phyloP scores from a whole-genome alignment of 1,140 invertebrate species.

The Maniola jurtina region DNA sequence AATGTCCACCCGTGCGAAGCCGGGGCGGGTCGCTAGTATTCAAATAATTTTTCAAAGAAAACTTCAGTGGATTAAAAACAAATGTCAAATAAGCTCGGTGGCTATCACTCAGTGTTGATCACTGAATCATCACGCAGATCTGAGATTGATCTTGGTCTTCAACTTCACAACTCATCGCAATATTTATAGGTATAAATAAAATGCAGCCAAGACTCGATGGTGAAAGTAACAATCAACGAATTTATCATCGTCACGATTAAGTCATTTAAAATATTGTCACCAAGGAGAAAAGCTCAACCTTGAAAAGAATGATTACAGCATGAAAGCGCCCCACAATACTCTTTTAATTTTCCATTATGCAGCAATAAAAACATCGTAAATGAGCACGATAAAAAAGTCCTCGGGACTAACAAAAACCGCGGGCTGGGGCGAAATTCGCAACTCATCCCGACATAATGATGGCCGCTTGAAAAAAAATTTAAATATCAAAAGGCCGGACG shows the following conservation, averaged over 20 bases:
- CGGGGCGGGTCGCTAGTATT: too few relatives aligned
- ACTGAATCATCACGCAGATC: too few relatives aligned
- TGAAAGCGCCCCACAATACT: conserved; percentile 72
- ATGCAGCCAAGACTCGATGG: neutral
- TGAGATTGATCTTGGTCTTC: too few relatives aligned
- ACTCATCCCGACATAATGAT: conserved; percentile 74
- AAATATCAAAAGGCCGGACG: conserved; percentile 78
- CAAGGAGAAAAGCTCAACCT: conserved; percentile 53
- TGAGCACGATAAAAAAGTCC: conserved; percentile 74
- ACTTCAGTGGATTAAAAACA: too few relatives aligned
- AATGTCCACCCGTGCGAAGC: too few relatives aligned
- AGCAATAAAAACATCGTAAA: conserved; percentile 77
- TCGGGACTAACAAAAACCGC: conserved; percentile 71
- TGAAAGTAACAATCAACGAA: conserved; percentile 24
- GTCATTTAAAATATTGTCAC: conserved; percentile 45
- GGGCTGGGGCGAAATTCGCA: conserved; percentile 72
- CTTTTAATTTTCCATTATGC: conserved; percentile 78
- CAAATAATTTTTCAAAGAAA: too few relatives aligned
- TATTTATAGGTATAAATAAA: neutral
- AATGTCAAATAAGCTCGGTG: too few relatives aligned
- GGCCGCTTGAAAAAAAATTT: conserved; percentile 77
- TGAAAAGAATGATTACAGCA: conserved; percentile 66
- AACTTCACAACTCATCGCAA: too few relatives aligned
- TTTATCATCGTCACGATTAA: conserved; percentile 49
- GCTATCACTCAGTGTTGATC: too few relatives aligned